phyloP scores from a whole-genome alignment of 2,888 invertebrate species.

The Oligia latruncula region DNA sequence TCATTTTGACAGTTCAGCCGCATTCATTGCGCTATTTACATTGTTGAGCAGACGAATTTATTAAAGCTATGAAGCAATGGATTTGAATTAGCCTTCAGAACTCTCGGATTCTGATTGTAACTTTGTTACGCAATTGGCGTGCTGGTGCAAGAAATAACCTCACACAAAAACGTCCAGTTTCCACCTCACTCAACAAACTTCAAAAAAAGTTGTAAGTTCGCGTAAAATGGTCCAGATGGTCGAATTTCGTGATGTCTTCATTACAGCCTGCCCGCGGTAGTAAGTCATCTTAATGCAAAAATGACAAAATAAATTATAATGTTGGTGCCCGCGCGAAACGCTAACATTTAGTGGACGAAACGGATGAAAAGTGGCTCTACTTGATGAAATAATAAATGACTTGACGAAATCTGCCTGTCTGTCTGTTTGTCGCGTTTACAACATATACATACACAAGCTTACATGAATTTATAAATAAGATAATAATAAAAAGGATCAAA shows the following conservation, averaged over 20 bases:
- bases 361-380: slow-evolving; percentile 68
- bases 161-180: neutral
- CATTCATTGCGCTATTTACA: neutral
- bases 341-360: slow-evolving; percentile 66
- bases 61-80: no score
- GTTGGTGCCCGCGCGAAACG: slow-evolving; percentile 68
- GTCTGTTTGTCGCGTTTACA: neutral
- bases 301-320: slow-evolving; percentile 78
- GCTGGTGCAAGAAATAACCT: neutral
- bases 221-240: slow-evolving; percentile 67
- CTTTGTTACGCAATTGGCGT: no score
- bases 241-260: slow-evolving; percentile 76
- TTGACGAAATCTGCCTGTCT: neutral
- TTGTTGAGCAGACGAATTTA: no score
- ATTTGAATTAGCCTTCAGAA: no score
- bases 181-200: slow-evolving; percentile 4
- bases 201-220: slow-evolving; percentile 34
- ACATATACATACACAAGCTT: no score
- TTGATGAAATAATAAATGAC: slow-evolving; percentile 34
- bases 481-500: no score
- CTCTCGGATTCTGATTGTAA: no score
- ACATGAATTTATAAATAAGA: no score
- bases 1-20: neutral
- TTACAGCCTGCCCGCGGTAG: slow-evolving; percentile 67
- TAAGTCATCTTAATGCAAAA: slow-evolving; percentile 74